Base-by-base conservation (phyloP, 2,888 invertebrate species). In the Sympetrum striolatum region DNA sequence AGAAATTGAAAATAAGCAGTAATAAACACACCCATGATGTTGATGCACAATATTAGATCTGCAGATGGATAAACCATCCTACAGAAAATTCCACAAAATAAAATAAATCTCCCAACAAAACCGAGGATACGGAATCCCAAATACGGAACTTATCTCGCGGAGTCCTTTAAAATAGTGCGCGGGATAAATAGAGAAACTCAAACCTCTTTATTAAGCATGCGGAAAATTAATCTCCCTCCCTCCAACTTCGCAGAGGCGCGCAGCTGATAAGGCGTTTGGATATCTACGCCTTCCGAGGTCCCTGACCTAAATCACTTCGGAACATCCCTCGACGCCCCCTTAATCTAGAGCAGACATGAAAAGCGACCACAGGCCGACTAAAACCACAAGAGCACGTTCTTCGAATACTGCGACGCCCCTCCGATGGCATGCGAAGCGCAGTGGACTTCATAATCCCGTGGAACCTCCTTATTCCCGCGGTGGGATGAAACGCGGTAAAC, bases 231-330 rank as follows among this genome's bases (percentile, higher is more conserved):
- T 86, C 60, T 35, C 60, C 86, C n/a, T 64, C 39, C 60, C 82
- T 58, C 44, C 82, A 18, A 25, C 37, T 18, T 58, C 25, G 31
- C 31, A 10, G 58, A 25, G 81, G 25, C 25, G n/a, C 31, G 48
- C 53, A 31, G 22, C 22, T 58, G 82, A 37, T 37, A n/a, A 25
- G 86, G 37, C n/a, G 60, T 35, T n/a, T 35, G 31, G 58, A 53
- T 37, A 64, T 86, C 86, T 86, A 35, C 3, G 60, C 53, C 22
- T 18, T 64, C 25, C 18, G 3, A 64, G 60, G 60, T 37, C 60
- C 37, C 86, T 86, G 86, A 86, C 86, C 86, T 86, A 86, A 86
- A 86, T 86, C 86, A 64, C 86, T 86, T 64, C 60, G 48, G 81
- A 48, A 25, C 81, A 81, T 48, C 86, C 86, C 86, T 64, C 0